Evolutionary conservation across 2,113 vertebrate genomes (phyloP).

Genomic region (Anoura caudifer): DNA sequence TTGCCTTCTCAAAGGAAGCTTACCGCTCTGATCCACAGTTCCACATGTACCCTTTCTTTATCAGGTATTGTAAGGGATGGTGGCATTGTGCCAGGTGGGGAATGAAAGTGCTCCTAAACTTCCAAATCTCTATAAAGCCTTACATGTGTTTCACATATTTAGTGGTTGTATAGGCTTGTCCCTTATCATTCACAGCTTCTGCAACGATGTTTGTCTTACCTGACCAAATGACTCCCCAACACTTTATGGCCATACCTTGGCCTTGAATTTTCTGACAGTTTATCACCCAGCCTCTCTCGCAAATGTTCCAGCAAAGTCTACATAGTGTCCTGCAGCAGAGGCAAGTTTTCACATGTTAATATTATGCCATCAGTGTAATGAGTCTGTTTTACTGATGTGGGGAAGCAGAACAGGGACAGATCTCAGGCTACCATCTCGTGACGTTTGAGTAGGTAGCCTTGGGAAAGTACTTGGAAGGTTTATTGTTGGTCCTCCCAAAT

Average conservation of each 20-base stretch:
- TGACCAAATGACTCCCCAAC: neutral
- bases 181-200: neutral
- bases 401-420: too few relatives aligned
- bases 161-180: neutral
- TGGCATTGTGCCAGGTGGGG: neutral
- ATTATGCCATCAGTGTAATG: too few relatives aligned
- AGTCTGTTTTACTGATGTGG: too few relatives aligned
- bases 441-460: neutral
- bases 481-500: neutral
- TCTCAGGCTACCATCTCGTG: neutral
- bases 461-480: neutral
- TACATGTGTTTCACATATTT: neutral
- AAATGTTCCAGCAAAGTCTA: neutral
- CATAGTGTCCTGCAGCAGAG: neutral
- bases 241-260: neutral
- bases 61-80: neutral
- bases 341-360: neutral
- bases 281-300: neutral
- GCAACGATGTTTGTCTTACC: neutral
- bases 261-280: neutral
- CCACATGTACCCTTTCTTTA: neutral
- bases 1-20: too few relatives aligned
- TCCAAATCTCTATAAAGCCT: neutral
- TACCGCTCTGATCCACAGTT: neutral
- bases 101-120: neutral